Percentiles rank a stretch among this genome's conserved stretches.
Conservation (phyloP, 35 echinoderm and acorn worm species). For the Stichopus chloronotus region DNA sequence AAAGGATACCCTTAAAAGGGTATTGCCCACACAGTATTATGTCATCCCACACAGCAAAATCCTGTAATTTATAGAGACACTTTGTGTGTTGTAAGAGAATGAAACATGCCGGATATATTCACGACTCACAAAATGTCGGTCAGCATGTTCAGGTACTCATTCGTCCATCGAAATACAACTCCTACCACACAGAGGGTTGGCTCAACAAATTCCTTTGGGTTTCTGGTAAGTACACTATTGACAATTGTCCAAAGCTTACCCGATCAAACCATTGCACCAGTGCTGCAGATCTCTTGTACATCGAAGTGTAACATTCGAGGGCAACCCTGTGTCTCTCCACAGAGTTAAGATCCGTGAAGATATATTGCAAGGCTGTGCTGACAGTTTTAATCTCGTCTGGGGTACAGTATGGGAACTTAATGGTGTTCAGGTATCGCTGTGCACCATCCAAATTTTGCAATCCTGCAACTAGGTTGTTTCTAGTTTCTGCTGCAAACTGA, state of each 20-base stretch:
- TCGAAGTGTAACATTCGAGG: conserved; percentile 80
- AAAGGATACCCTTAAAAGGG: not conserved
- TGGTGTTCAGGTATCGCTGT: conserved; percentile 84
- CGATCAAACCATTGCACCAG: conserved; percentile 97
- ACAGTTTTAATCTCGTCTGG: conserved; percentile 76
- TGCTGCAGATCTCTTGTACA: conserved; percentile 77
- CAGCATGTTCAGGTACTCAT: too few species aligned
- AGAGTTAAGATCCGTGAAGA: conserved; percentile 87
- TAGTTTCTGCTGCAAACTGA: conserved; percentile 83
- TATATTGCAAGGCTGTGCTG: conserved; percentile 73
- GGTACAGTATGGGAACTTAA: conserved; percentile 96
- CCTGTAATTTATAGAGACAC: too few species aligned
- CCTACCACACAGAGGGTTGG: too few species aligned
- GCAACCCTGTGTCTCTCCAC: conserved; percentile 88
- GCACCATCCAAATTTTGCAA: conserved; percentile 88
- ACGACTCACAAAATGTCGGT: too few species aligned
- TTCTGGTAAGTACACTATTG: not conserved
- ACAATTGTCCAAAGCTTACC: conserved; percentile 57
- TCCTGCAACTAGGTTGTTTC: conserved; percentile 93
- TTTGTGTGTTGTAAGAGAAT: too few species aligned
- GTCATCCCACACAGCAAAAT: too few species aligned
- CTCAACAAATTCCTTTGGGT: too few species aligned
- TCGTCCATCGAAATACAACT: too few species aligned
- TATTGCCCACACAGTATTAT: too few species aligned
- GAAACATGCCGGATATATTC: too few species aligned